Base-by-base conservation (phyloP, 2,797 vertebrate species). In the Momotus momota region DNA sequence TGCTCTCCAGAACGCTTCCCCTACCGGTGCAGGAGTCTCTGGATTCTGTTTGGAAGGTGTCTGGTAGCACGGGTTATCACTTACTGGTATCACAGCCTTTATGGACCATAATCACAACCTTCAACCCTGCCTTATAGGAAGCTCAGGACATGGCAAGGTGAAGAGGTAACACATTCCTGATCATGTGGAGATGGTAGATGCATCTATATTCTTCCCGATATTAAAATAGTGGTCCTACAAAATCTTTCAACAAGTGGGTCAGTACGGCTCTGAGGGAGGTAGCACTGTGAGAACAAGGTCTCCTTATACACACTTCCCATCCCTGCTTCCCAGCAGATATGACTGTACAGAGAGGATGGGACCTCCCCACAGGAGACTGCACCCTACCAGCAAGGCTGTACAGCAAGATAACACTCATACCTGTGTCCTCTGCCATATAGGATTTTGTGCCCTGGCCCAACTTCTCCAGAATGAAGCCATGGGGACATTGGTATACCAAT, bases 161-260 rank as follows among this genome's bases (percentile, higher is more conserved):
- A 14, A 41, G 18, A 1, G 16, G 10, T 8, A 62, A 29, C 12
- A 12, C 0, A 5, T 20, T 81, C 33, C 31, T 46, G 31, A 48
- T 38, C n/a, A 5, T 0, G 5, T 31, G 22, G 41, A 65, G 27
- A 41, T 52, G 33, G 49, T 0, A 48, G 26, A 57, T 10, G 8
- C 0, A 67, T 10, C 31, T 33, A 52, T 48, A 31, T 31, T 6
- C 48, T 60, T 72, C 35, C 48, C 22, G 12, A 43, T 20, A 52
- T 3, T 65, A 75, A 79, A 79, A 64, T 25, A 7, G 45, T 1
- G 2, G n/a, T n/a, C 49, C 15, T 38, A 48, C 27, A 20, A 73
- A 38, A 54, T 9, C 22, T 67, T 69, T 45, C n/a, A 79, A 52
- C 49, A 9, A 61, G 35, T 0, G 1, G 29, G 22, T 43, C 26